A percentile compares a stretch with the other conserved stretches of the same genome.
phyloP scores from a whole-genome alignment of 2,888 invertebrate genomes.

The Hypselothyrea guttata region DNA sequence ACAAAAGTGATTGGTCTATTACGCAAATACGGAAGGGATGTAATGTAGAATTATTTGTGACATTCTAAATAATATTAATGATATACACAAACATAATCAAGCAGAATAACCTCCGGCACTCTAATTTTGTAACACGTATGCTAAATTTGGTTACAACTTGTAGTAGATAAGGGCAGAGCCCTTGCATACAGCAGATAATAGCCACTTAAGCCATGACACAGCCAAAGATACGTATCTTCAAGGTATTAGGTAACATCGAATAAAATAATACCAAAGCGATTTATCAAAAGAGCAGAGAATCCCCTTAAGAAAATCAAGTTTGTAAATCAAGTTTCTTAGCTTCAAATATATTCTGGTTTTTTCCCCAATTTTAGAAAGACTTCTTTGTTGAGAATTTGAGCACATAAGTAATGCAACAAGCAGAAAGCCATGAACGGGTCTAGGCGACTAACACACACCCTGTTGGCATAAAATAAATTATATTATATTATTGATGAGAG shows the following conservation, averaged over 20 bases:
- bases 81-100: too few species aligned
- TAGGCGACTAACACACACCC: background rate
- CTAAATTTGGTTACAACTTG: background rate
- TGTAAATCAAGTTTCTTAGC: slow-evolving; percentile 21
- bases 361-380: slow-evolving; percentile 5
- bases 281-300: slow-evolving; percentile 8
- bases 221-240: too few species aligned
- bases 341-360: slow-evolving; percentile 20
- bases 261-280: background rate
- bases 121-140: background rate
- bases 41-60: background rate
- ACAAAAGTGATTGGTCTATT: slow-evolving; percentile 9
- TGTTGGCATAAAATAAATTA: background rate
- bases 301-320: slow-evolving; percentile 23
- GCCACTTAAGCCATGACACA: too few species aligned
- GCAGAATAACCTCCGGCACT: too few species aligned
- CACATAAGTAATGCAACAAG: slow-evolving; percentile 1
- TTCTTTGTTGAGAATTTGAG: slow-evolving; percentile 3
- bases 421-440: background rate
- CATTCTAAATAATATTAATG: too few species aligned
- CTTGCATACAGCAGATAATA: too few species aligned
- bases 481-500: too few species aligned
- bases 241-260: too few species aligned
- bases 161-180: background rate
- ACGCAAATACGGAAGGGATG: background rate